Conservation (phyloP, 2,113 vertebrate species). For the Alligator mississippiensis region DNA sequence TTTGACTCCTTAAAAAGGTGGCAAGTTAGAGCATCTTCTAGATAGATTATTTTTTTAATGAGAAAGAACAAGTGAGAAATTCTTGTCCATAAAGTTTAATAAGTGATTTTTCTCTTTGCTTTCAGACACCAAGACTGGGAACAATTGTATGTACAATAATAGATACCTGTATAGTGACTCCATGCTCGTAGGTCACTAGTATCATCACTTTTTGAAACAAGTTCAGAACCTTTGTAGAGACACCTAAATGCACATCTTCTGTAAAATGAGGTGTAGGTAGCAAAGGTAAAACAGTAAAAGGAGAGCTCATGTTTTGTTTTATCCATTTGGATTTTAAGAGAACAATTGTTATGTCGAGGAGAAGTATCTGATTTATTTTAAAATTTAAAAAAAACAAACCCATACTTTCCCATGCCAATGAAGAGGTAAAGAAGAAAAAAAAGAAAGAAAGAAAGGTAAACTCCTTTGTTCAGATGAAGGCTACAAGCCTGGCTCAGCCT, state of each 20-base stretch:
- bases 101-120: background rate
- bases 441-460: background rate
- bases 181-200: slow-evolving; percentile 16
- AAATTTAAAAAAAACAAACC: background rate
- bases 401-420: background rate
- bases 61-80: background rate
- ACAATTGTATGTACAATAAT: slow-evolving; percentile 31
- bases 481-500: slow-evolving; percentile 25
- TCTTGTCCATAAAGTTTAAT: background rate
- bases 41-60: background rate
- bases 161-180: slow-evolving; percentile 10
- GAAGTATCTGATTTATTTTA: background rate
- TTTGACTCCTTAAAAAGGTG: background rate
- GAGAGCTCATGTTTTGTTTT: background rate
- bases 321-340: background rate
- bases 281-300: background rate
- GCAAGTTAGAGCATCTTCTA: background rate
- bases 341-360: background rate
- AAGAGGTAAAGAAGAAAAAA: slow-evolving; percentile 34
- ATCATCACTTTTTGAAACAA: slow-evolving; percentile 39
- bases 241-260: background rate
- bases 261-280: background rate
- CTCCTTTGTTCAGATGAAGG: slow-evolving; percentile 22
- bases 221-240: slow-evolving; percentile 10
- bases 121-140: background rate